Conservation (phyloP, 2,113 vertebrate species). For the Myotis brandtii region DNA sequence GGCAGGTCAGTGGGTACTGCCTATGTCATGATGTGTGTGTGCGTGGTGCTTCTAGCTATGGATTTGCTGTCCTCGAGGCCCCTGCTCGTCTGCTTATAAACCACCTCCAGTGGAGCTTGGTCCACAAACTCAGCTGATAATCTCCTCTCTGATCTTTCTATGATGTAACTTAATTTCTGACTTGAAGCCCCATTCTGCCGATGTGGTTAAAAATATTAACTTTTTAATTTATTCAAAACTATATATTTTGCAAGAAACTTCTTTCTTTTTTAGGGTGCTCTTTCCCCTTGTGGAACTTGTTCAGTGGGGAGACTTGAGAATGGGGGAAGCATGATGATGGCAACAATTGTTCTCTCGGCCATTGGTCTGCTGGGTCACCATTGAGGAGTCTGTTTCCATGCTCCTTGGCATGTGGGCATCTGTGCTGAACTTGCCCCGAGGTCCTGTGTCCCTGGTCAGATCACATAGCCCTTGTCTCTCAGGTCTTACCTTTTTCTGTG, state of each 20-base stretch:
- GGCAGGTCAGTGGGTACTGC: background rate
- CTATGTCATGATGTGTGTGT: accelerated
- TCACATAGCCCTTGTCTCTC: background rate
- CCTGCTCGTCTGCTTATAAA: background rate
- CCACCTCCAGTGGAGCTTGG: background rate
- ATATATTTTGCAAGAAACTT: background rate
- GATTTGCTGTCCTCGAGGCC: accelerated
- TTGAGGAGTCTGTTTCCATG: background rate
- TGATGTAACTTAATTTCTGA: background rate
- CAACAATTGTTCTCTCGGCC: background rate
- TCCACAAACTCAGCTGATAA: background rate
- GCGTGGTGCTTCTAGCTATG: background rate
- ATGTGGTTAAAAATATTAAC: background rate
- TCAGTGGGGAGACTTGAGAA: background rate
- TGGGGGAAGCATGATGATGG: background rate
- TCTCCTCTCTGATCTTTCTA: background rate
- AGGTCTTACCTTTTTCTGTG: background rate
- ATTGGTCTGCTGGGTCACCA: background rate
- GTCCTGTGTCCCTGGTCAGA: background rate
- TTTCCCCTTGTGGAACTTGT: background rate
- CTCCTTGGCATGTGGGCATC: background rate
- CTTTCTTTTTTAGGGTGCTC: background rate
- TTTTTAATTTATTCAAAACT: background rate
- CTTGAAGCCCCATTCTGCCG: background rate
- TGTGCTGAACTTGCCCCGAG: background rate